Evolutionary conservation across 2,888 invertebrate species (phyloP).

Genomic region (Heliconius ethilla): DNA sequence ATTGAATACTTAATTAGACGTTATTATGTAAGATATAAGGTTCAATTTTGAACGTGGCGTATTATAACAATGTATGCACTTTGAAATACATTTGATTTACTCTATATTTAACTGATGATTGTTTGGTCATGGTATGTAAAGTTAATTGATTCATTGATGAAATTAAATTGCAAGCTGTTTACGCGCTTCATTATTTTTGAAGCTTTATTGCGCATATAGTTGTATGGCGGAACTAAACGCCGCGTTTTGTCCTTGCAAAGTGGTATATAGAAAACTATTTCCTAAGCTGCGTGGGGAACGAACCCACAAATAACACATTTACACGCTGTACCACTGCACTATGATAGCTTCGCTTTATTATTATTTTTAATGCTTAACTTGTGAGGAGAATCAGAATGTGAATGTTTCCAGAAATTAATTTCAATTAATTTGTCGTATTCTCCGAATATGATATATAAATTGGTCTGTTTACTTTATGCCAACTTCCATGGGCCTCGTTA

Average conservation of each 20-base stretch:
- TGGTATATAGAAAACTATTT: background rate
- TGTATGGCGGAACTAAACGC: background rate
- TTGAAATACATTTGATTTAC: conserved; percentile 30
- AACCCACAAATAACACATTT: background rate
- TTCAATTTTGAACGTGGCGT: background rate
- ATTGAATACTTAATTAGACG: conserved; percentile 2
- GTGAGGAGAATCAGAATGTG: background rate
- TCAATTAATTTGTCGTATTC: background rate
- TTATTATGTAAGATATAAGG: background rate
- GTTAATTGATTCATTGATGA: conserved; percentile 23
- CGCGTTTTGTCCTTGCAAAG: background rate
- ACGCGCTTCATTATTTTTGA: background rate
- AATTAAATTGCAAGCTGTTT: conserved; percentile 2
- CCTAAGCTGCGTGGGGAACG: too few relatives aligned
- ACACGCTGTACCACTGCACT: background rate
- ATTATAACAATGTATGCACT: conserved; percentile 29
- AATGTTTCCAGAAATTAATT: conserved; percentile 1
- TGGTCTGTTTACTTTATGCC: background rate
- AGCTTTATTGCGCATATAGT: background rate
- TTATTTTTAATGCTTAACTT: background rate
- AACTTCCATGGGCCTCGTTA: background rate
- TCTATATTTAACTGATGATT: conserved; percentile 38
- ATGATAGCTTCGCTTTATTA: background rate
- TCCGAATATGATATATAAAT: background rate
- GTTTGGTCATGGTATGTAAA: conserved; percentile 37